Evolutionary conservation across 2,113 vertebrate species (phyloP), one percentile per base, ranked within the genome.

Genomic region (Etheostoma spectabile): DNA sequence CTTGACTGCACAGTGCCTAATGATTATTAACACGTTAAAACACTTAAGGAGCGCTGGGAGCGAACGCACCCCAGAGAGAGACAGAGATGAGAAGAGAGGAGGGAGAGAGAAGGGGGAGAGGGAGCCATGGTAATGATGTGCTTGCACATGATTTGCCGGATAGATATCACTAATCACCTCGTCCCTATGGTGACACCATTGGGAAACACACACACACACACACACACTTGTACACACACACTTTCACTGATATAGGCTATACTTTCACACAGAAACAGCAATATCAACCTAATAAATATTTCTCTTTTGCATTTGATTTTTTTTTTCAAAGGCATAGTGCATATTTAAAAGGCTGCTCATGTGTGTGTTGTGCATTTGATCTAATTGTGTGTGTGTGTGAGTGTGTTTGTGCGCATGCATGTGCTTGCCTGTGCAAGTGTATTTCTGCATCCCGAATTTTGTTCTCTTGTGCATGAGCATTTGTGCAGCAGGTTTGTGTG

Each of bases 21-120:
- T 94, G 93, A 93, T 93, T 94, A 94, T 94, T 93, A 94, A 94
- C 93, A 93, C 92, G 86, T 93, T 94, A 94, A 94, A 94, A 94
- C 93, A 93, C 92, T 93, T 94, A 94, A 94, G 93, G 88, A 89
- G 92, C 90, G 56, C 80, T 65, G 92, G 92, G 92, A 93, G 89
- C 67, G 72, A 90, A 85, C 51, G 80, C 77, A 80, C 89, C 91
- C 91, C 85, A 49, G 90, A 85, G 89, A 93, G 91, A 79, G 68
- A 11, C 49, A 21, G 79, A 91, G 86, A 92, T 86, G 91, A 88
- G 82, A 87, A 74, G 82, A 75, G 72, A 74, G 74, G 69, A 56
- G 79, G 64, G 46, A 33, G 69, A 53, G 77, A 46, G 24, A n/a
- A 56, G 77, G 49, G 77, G 38, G 79, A 59, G 74, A 76, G 70